Base-by-base conservation (phyloP, 2,888 invertebrate genomes). In the Drepanosiphum platanoidis region DNA sequence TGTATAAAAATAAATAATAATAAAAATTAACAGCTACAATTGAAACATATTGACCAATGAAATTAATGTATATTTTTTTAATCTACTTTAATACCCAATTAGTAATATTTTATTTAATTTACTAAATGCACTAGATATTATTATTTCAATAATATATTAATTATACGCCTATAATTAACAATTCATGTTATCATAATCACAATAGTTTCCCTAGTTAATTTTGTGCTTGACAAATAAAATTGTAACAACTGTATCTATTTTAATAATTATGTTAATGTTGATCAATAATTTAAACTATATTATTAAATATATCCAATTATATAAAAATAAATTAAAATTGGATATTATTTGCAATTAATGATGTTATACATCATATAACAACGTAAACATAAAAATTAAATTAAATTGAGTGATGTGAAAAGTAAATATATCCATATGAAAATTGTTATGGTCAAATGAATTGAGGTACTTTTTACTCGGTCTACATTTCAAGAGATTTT, bases 11-110 rank as follows among this genome's bases (percentile, higher is more conserved):
- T 32, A 39, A 77, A 64, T 9, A 18, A 30, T 64, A 39, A 77
- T 64, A 64, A 66, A 30, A 80, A 80, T 15, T 36, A 70, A 71
- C 36, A 22, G 30, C 36, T 39, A 3, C 5, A 71, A 58, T 79
- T 34, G 52, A 71, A 70, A 58, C 13, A 1, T 30, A 71, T 52
- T 58, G 80, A 71, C 80, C 81, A 42, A 72, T 61, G 5, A 72
- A 61, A 42, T 78, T 72, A 61, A 61, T 72, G 72, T 82, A 82
- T 72, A 82, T 82, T 82, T 82, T 71, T 70, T 58, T 70, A 52
- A 70, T 80, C 27, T 58, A 52, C 52, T 36, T 13, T 32, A 66
- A 11, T 66, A 27, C 52, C 68, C 46, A 52, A 70, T 36, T 70
- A 80, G 52, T 36, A 32, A 79, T 68, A 81, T 52, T 71, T 52